A percentile compares a stretch with the other conserved stretches of the same genome.
These are phyloP conservation scores for Pangasianodon gigas DNA, from an alignment of 2,113 vertebrate species.

Conservation along the genomic window DNA sequence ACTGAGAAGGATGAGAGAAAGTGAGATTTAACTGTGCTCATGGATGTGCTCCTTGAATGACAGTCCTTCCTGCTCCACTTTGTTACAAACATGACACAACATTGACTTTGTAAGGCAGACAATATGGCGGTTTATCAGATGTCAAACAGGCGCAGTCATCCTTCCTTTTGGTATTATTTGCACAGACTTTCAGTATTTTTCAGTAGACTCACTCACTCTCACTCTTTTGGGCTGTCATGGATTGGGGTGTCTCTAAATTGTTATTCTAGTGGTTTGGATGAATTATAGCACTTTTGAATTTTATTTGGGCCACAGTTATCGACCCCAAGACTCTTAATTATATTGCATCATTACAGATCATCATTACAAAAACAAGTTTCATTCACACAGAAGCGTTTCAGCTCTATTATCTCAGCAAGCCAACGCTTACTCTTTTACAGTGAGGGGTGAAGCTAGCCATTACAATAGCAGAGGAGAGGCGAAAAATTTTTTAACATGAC, in stretches of 20 bases:
- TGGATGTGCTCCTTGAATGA: slow-evolving; percentile 22
- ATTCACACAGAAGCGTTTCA: slow-evolving; percentile 44
- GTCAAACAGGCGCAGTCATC: slow-evolving; percentile 59
- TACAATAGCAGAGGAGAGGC: neutral
- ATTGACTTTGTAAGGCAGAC: slow-evolving; percentile 55
- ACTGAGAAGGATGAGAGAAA: slow-evolving; percentile 21
- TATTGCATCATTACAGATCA: slow-evolving; percentile 33
- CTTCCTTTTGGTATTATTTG: slow-evolving; percentile 45
- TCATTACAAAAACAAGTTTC: slow-evolving; percentile 25
- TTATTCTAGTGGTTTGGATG: slow-evolving; percentile 31
- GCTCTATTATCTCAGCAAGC: slow-evolving; percentile 7
- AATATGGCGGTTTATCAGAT: slow-evolving; percentile 58
- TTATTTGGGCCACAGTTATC: slow-evolving; percentile 18
- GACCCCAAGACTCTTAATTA: slow-evolving; percentile 32
- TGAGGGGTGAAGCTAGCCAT: slow-evolving; percentile 4
- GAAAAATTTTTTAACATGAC: slow-evolving; percentile 22
- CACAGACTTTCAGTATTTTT: neutral
- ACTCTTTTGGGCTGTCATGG: slow-evolving; percentile 15
- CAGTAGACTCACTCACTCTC: neutral
- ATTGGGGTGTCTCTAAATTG: slow-evolving; percentile 30
- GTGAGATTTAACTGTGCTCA: slow-evolving; percentile 6
- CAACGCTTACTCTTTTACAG: neutral
- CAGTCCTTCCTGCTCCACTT: slow-evolving; percentile 41
- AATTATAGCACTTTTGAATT: slow-evolving; percentile 42
- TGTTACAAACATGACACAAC: slow-evolving; percentile 58